These are phyloP conservation scores for Percopsis omiscomaycus DNA, from an alignment of 2,797 vertebrate genomes.

Conservation along the genomic window DNA sequence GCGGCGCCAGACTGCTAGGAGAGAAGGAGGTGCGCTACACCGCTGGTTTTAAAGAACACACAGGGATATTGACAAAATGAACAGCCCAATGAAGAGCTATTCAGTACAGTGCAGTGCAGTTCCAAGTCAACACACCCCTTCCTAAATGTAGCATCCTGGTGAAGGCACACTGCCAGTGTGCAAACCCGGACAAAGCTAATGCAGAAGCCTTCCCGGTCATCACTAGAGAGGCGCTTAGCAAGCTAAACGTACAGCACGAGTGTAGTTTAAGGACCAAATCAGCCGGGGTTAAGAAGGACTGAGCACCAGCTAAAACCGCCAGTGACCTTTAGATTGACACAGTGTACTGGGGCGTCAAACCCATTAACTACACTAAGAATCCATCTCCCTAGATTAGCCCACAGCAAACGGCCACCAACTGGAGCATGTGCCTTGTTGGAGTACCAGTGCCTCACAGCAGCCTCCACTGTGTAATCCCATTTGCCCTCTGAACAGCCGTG, in stretches of 20 bases:
- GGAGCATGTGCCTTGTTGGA: constrained; percentile 26
- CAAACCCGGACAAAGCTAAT: constrained; percentile 5
- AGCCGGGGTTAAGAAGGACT: constrained; percentile 42
- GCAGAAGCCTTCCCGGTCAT: constrained; percentile 16
- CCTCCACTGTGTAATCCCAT: constrained; percentile 44
- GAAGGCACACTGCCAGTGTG: background rate
- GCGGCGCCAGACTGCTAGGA: constrained; percentile 30
- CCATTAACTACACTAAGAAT: constrained; percentile 61
- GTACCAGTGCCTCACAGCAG: constrained; percentile 41
- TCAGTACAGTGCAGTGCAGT: background rate
- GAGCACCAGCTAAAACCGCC: constrained; percentile 41
- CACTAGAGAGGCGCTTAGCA: constrained; percentile 5
- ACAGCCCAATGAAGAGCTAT: background rate
- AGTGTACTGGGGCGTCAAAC: constrained; percentile 63
- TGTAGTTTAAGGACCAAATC: constrained; percentile 39
- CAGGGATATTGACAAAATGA: constrained; percentile 11
- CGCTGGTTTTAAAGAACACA: background rate
- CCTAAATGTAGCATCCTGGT: background rate
- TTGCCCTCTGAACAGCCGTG: constrained; percentile 30
- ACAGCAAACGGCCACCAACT: constrained; percentile 40
- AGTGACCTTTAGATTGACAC: constrained; percentile 70
- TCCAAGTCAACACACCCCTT: background rate
- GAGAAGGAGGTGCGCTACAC: background rate
- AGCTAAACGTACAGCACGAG: constrained; percentile 26
- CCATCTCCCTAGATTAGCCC: constrained; percentile 61